Conservation (phyloP, 2,113 vertebrate genomes). For the Ceuthmochares aereus region DNA sequence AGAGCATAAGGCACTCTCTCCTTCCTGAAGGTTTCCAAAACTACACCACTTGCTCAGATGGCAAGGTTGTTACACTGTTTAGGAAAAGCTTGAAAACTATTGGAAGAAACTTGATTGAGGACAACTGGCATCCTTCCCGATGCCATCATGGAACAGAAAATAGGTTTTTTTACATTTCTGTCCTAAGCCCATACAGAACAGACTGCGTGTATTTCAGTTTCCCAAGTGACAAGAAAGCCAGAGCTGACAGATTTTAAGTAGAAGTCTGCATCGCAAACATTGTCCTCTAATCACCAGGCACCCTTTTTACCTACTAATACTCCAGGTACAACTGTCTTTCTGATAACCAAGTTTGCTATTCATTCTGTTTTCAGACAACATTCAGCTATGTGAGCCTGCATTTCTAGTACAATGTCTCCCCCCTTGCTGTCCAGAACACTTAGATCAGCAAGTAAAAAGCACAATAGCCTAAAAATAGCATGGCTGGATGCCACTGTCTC, state of each 20-base stretch:
- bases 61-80: not conserved
- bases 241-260: constrained; percentile 10
- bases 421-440: constrained; percentile 46
- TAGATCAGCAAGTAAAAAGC: constrained; percentile 62
- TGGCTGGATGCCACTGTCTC: constrained; percentile 34
- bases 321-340: not conserved
- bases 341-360: not conserved
- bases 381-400: not conserved
- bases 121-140: constrained; percentile 31
- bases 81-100: not conserved
- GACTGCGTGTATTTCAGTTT: constrained; percentile 38
- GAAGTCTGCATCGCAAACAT: not conserved
- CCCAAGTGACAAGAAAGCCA: constrained; percentile 1
- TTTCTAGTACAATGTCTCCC: constrained; percentile 20
- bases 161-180: not conserved
- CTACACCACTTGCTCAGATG: not conserved
- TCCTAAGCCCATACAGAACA: constrained; percentile 22
- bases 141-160: constrained; percentile 1
- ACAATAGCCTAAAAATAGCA: constrained; percentile 51
- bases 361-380: not conserved
- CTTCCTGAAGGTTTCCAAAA: not conserved
- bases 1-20: not conserved
- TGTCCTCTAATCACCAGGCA: constrained; percentile 6
- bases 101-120: not conserved
- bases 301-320: not conserved